These are phyloP conservation scores for Hoplodrina blanda DNA, from an alignment of 2,888 invertebrate genomes.

Conservation along the genomic window DNA sequence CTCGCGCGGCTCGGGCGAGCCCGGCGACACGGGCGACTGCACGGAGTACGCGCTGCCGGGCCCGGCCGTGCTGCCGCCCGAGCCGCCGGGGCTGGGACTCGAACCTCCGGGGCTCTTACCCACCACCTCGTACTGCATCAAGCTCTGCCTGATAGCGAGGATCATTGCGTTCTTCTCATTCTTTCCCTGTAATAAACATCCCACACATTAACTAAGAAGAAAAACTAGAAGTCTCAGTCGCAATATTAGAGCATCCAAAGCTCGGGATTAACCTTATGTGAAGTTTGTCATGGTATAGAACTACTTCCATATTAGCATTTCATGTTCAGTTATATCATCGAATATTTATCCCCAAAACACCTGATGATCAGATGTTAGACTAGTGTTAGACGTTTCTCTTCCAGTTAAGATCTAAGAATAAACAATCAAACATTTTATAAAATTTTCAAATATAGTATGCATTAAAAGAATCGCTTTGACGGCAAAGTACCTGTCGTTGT, in stretches of 20 bases:
- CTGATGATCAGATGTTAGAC: too few species aligned
- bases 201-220: conserved; percentile 34
- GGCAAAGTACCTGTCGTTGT: conserved; percentile 67
- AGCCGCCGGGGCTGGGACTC: conserved; percentile 85
- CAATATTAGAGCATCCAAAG: too few species aligned
- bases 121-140: conserved; percentile 96
- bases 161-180: conserved; percentile 93
- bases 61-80: conserved; percentile 88
- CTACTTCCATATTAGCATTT: too few species aligned
- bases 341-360: too few species aligned
- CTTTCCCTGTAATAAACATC: conserved; percentile 80
- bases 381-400: too few species aligned
- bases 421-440: conserved; percentile 23
- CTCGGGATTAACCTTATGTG: too few species aligned
- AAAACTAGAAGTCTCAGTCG: not conserved
- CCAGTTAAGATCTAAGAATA: too few species aligned
- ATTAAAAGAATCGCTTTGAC: too few species aligned
- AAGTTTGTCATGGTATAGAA: too few species aligned
- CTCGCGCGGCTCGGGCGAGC: conserved; percentile 69
- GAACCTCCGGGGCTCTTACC: conserved; percentile 91
- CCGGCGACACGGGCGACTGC: conserved; percentile 85
- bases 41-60: conserved; percentile 86
- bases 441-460: conserved; percentile 1
- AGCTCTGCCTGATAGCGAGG: conserved; percentile 96
- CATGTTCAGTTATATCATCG: too few species aligned